Evolutionary conservation across 2,888 invertebrate species (phyloP).

Genomic region (Acronicta psi): DNA sequence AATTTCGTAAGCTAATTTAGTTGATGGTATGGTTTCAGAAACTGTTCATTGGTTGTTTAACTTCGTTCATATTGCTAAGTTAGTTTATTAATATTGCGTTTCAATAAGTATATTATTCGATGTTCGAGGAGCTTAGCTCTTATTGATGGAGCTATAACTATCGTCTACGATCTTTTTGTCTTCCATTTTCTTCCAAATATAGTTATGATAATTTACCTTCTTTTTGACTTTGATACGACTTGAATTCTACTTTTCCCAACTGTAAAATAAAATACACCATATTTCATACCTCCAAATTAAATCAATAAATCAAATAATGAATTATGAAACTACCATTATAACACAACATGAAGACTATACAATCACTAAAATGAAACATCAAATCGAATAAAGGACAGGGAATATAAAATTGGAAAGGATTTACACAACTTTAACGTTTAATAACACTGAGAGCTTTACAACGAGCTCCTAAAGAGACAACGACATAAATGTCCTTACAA

Average conservation of each 20-base stretch:
- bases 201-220: too few species aligned
- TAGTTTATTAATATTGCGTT: too few species aligned
- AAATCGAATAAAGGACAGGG: conserved; percentile 59
- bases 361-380: conserved; percentile 12
- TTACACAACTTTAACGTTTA: conserved; percentile 56
- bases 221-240: too few species aligned
- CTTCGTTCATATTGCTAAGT: neutral
- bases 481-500: conserved; percentile 63
- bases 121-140: too few species aligned
- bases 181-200: too few species aligned
- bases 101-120: too few species aligned
- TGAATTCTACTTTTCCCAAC: too few species aligned
- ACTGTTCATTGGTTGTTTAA: conserved; percentile 18
- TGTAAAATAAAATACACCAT: too few species aligned
- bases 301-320: too few species aligned
- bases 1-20: conserved; percentile 50
- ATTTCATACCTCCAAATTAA: too few species aligned
- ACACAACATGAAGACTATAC: neutral
- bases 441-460: conserved; percentile 58
- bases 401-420: conserved; percentile 46
- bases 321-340: too few species aligned
- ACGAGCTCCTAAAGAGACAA: conserved; percentile 56
- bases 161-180: neutral
- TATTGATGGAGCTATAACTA: too few species aligned
- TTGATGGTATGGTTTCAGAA: conserved; percentile 21